These are phyloP conservation scores for Balearica regulorum DNA, from an alignment of 2,797 vertebrate genomes.

Conservation along the genomic window DNA sequence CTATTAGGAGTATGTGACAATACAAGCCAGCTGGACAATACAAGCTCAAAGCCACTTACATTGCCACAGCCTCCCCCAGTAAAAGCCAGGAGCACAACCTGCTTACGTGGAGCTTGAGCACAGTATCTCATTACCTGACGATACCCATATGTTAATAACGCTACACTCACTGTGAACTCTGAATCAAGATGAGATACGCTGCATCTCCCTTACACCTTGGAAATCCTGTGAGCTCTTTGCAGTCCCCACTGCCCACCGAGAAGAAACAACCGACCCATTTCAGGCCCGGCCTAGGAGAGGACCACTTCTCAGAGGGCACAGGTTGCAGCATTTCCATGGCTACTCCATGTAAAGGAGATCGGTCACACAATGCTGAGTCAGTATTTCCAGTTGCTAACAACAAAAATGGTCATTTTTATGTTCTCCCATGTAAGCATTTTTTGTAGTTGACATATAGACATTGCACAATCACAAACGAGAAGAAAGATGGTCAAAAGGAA, in stretches of 20 bases:
- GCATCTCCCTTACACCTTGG: background rate
- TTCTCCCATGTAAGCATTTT: background rate
- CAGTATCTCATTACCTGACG: background rate
- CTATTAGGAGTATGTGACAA: background rate
- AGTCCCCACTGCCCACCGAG: background rate
- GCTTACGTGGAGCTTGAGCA: background rate
- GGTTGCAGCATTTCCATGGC: background rate
- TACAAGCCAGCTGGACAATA: background rate
- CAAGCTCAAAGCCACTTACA: background rate
- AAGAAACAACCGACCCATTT: background rate
- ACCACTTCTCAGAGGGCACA: background rate
- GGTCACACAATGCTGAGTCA: background rate
- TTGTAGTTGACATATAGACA: background rate
- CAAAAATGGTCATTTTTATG: background rate
- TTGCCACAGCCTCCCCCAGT: background rate
- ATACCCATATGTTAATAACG: background rate
- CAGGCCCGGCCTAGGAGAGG: background rate
- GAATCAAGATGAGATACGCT: background rate
- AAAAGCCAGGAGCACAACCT: background rate
- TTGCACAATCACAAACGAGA: background rate
- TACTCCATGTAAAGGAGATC: background rate
- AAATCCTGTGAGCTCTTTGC: background rate
- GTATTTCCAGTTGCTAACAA: constrained; percentile 26
- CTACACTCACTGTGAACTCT: background rate
- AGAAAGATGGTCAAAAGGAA: background rate